Evolutionary conservation across 2,888 invertebrate genomes (phyloP), one percentile per base, ranked within the genome.

Genomic region (Pantelozetes paolii): DNA sequence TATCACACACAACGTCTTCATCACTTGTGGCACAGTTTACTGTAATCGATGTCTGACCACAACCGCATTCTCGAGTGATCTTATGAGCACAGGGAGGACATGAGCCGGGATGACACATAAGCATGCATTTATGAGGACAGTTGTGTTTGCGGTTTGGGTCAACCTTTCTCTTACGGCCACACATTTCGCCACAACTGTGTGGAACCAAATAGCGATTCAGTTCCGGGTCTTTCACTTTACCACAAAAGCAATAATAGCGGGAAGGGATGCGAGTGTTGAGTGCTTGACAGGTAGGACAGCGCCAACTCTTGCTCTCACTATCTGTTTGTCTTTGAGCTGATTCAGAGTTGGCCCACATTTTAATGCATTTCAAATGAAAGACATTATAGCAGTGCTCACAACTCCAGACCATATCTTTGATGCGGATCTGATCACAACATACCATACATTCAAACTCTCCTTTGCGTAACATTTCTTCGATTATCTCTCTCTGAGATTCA

Each of bases 271-370:
- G 85, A 20, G 86, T 83, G 74, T 87, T 88, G 1, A 89, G 87
- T 82, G 91, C 91, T 83, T 96, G 96, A 82, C 98, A 98, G 0
- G 94, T 94, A 0, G 97, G 97, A 82, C 98, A 98, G 26, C 95
- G 88, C 98, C 98, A 98, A 57, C 50, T 36, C 11, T 3, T 59
- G 8, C 26, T 50, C 18, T 62, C 13, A 6, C 18, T 28, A 20
- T 26, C 23, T 6, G 64, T 28, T 8, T 69, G 40, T 15, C 6
- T 73, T 8, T 30, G 42, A 40, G 36, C 40, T 23, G 36, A 36
- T 5, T 50, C 28, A 26, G 48, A 20, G n/a, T 64, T 36, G n/a
- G 74, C 71, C 98, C 98, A 98, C 80, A 91, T 91, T 78, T 89
- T 88, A 75, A 92, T 89, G 82, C 98, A 98, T 76, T 87, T 87